phyloP scores from a whole-genome alignment of 1,140 invertebrate species.

The Samia ricini region DNA sequence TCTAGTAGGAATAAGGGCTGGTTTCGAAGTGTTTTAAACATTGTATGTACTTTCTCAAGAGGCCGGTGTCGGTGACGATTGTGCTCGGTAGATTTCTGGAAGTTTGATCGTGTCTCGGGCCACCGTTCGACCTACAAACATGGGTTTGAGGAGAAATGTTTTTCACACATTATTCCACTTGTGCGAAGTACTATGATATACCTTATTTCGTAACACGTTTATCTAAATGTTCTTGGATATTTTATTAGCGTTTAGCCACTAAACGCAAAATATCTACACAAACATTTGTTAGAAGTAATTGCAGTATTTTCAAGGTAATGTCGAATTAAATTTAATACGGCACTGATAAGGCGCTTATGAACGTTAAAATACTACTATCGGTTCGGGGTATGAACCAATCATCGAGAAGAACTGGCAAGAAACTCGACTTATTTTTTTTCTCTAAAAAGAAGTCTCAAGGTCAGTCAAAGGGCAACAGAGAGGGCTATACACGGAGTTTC shows the following conservation, averaged over 20 bases:
- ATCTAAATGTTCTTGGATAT: too few species aligned
- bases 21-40: not conserved
- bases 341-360: too few species aligned
- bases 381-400: too few species aligned
- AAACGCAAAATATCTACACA: not conserved
- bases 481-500: too few species aligned
- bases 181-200: not conserved
- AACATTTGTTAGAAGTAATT: too few species aligned
- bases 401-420: too few species aligned
- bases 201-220: not conserved
- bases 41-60: not conserved
- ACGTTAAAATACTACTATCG: too few species aligned
- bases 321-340: too few species aligned
- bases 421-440: too few species aligned
- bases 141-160: not conserved
- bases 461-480: too few species aligned
- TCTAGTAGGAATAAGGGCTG: slow-evolving; percentile 13
- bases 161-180: slow-evolving; percentile 1
- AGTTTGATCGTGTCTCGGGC: not conserved
- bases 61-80: not conserved
- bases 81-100: slow-evolving; percentile 7
- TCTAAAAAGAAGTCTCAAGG: too few species aligned
- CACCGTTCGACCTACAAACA: slow-evolving; percentile 6
- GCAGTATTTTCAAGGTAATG: too few species aligned
- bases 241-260: not conserved